Conservation (phyloP, 2,113 vertebrate genomes). For the Cynopterus brachyotis region DNA sequence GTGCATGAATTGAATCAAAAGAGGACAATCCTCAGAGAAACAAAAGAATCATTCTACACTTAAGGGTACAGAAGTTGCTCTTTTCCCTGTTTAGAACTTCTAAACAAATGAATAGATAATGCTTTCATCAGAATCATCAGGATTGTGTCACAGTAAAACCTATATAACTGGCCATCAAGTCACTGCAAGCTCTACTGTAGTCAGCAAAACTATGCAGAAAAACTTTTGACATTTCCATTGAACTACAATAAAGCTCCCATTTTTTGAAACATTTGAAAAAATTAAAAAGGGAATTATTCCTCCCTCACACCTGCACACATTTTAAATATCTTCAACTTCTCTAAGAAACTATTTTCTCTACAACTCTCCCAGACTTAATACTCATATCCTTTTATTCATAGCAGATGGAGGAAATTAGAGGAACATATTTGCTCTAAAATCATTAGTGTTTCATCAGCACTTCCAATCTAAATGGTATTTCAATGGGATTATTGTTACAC, state of each 20-base stretch:
- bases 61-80: background rate
- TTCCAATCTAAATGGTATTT: conserved; percentile 59
- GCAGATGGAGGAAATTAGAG: conserved; percentile 74
- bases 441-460: conserved; percentile 67
- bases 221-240: background rate
- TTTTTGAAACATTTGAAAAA: conserved; percentile 27
- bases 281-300: background rate
- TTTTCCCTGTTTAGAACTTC: background rate
- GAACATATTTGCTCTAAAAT: conserved; percentile 69
- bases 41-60: background rate
- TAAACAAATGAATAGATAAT: background rate
- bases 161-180: background rate
- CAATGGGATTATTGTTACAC: conserved; percentile 57
- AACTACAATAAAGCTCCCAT: background rate
- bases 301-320: conserved; percentile 48
- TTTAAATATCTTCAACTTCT: conserved; percentile 49
- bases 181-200: background rate
- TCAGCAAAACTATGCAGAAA: background rate
- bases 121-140: background rate
- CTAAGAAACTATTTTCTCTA: conserved; percentile 52
- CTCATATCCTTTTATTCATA: conserved; percentile 61
- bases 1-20: background rate
- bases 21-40: background rate
- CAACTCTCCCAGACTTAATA: conserved; percentile 54
- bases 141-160: background rate